Evolutionary conservation across 2,888 invertebrate species (phyloP), one percentile per base, ranked within the genome.

Genomic region (Prionchulus punctatus): DNA sequence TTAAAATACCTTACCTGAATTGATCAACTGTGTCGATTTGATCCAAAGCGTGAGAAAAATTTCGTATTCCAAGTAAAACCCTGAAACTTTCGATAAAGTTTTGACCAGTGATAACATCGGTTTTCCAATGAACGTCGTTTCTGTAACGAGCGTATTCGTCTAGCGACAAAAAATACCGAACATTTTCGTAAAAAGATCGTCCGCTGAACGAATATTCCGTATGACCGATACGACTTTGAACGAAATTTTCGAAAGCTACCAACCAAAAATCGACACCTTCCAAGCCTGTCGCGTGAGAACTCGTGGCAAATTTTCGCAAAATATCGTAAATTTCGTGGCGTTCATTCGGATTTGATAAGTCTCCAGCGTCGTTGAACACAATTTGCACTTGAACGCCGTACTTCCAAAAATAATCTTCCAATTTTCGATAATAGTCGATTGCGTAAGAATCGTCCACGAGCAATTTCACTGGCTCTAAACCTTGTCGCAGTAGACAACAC

Each of bases 301-400:
- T 50, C 26, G 4, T 50, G 21, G 25, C 21, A 25, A 50, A 50
- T 7, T 78, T 67, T 85, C 83, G 0, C 86, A 84, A 0, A 89
- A 88, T 50, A 12, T 36, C 36, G 12, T 12, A 12, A 18, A 36
- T 36, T 18, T 36, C 21, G 12, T 45, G 18, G 4, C 4, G 47
- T 21, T 15, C 62, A 1, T 57, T 55, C 3, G 60, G 62, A 49
- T 63, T 60, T 23, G 65, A 56, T 25, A 69, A 43, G 58, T 70
- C 65, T 1, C 67, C 67, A 15, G 67, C 64, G 56, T 67, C 65
- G 55, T 69, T 70, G 43, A 70, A 63, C 4, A 70, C 69, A 7
- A 69, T 57, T 62, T 45, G 47, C 47, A 45, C 7, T 21, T 45
- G 18, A 12, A 21, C 89, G 0, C 89, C 88, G 71, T 86, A 89